Conservation (phyloP, 1,140 invertebrate genomes). For the Trichonephila clavipes region DNA sequence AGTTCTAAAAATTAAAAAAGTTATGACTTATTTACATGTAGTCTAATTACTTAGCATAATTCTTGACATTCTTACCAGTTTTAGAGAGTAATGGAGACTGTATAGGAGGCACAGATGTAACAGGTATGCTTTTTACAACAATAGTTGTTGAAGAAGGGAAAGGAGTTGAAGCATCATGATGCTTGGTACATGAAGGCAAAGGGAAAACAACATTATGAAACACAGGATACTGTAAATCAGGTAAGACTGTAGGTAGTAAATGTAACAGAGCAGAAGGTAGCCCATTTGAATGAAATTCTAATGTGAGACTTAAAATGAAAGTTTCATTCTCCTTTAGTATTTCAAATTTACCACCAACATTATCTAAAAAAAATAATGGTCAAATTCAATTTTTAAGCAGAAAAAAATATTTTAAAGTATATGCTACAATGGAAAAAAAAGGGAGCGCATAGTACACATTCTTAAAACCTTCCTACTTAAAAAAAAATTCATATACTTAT, state of each 20-base stretch:
- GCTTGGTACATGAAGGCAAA: background rate
- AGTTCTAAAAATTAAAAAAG: no score
- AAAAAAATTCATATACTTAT: no score
- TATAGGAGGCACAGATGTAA: background rate
- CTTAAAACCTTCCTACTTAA: no score
- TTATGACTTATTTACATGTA: no score
- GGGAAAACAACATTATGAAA: slow-evolving; percentile 57
- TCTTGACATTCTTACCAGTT: background rate
- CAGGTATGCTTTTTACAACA: background rate
- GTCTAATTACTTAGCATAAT: no score
- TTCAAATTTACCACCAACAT: slow-evolving; percentile 42
- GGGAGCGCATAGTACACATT: no score
- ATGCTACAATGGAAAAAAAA: no score
- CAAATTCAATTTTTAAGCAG: no score
- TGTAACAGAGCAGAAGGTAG: background rate
- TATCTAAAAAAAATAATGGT: slow-evolving; percentile 16
- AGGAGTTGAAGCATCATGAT: background rate
- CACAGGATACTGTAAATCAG: slow-evolving; percentile 25
- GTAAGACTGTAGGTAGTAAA: background rate
- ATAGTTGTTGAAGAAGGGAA: background rate
- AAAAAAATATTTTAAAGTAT: no score
- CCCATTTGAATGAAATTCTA: slow-evolving; percentile 20
- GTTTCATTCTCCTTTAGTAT: slow-evolving; percentile 15
- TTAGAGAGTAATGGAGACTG: background rate
- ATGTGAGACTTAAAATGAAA: slow-evolving; percentile 28